Conservation (phyloP, 2,888 invertebrate genomes). For the Erpobdella octoculata region DNA sequence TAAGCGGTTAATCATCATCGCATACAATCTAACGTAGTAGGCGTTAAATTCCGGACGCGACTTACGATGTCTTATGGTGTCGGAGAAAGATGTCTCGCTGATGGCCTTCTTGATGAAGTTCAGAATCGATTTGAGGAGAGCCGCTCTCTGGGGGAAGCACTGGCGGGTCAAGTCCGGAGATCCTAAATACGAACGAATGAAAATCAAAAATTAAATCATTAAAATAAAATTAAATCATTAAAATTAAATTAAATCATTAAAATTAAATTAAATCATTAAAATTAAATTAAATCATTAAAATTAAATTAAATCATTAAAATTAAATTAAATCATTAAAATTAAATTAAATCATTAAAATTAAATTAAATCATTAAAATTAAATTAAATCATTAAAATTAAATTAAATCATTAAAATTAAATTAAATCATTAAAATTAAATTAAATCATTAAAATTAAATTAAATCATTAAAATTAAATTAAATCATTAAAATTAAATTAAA, state of each 20-base stretch:
- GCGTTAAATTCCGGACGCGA: slow-evolving; percentile 24
- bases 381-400: no score
- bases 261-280: neutral
- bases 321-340: no score
- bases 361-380: no score
- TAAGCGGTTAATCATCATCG: no score
- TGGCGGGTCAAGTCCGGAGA: slow-evolving; percentile 43
- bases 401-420: no score
- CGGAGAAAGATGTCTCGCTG: slow-evolving; percentile 65
- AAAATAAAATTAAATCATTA: neutral
- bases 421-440: no score
- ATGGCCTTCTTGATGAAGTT: slow-evolving; percentile 81
- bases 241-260: neutral
- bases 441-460: no score
- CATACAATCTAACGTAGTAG: no score
- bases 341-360: no score
- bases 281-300: neutral
- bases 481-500: no score
- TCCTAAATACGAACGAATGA: neutral
- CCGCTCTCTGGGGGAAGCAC: slow-evolving; percentile 73
- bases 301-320: no score
- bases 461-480: no score
- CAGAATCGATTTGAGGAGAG: slow-evolving; percentile 75
- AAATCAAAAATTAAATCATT: neutral
- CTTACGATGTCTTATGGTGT: slow-evolving; percentile 65